A percentile compares a stretch with the other conserved stretches of the same genome.
Conservation (phyloP, 1,140 invertebrate genomes). For the Chlorops oryzae region DNA sequence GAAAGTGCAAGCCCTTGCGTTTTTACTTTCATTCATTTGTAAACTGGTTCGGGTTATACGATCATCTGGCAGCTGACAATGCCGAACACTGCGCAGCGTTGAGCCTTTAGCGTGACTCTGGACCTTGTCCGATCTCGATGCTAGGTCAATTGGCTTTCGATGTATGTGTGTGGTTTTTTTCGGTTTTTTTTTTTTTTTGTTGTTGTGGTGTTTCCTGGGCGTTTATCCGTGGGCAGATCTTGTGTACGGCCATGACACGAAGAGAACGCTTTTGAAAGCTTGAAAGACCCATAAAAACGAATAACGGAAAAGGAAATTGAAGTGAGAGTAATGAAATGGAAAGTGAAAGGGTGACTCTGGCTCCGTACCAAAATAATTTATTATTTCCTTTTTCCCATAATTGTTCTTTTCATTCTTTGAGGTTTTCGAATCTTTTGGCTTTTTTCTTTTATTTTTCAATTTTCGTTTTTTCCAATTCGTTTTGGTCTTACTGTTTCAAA, state of each 20-base stretch:
- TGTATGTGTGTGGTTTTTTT: conserved; percentile 16
- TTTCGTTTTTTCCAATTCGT: too few relatives aligned
- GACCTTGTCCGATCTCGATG: conserved; percentile 18
- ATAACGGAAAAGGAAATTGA: not conserved
- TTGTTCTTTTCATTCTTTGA: too few relatives aligned
- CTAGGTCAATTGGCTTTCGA: conserved; percentile 6
- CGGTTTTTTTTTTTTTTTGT: conserved; percentile 15
- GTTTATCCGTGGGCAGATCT: not conserved
- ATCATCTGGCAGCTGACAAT: not conserved
- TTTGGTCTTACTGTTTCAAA: too few relatives aligned
- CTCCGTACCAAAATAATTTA: too few relatives aligned
- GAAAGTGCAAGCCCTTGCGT: conserved; percentile 47
- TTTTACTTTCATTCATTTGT: conserved; percentile 41
- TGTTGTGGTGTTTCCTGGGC: not conserved
- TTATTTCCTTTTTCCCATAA: too few relatives aligned
- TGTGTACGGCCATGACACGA: not conserved
- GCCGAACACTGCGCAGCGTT: too few relatives aligned
- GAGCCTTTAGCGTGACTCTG: conserved; percentile 21
- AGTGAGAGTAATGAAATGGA: not conserved
- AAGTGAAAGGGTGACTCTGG: not conserved
- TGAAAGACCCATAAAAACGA: not conserved
- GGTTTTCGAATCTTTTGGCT: too few relatives aligned
- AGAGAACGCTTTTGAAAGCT: too few relatives aligned
- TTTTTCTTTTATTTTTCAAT: too few relatives aligned
- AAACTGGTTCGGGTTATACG: not conserved